phyloP scores from a whole-genome alignment of 2,888 invertebrate genomes.

The Polyommatus icarus region DNA sequence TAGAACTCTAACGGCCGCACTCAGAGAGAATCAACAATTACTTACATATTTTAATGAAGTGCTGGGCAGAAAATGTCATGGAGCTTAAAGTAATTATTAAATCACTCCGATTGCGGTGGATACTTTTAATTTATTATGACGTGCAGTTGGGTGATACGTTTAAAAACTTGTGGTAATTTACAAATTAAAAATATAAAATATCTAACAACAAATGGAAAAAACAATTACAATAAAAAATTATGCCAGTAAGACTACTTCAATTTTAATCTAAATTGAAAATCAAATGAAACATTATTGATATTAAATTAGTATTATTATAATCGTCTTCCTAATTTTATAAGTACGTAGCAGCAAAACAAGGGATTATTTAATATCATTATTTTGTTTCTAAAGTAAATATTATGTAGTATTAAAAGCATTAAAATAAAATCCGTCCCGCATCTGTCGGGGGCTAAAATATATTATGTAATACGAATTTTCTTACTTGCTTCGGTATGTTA shows the following conservation, averaged over 20 bases:
- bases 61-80: neutral
- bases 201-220: neutral
- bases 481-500: neutral
- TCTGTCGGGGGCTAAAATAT: neutral
- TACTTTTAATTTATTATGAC: neutral
- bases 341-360: neutral
- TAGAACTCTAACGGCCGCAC: neutral
- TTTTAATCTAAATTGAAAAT: neutral
- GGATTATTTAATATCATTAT: neutral
- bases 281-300: neutral
- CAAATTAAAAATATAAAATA: conserved; percentile 1
- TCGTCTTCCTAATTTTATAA: neutral
- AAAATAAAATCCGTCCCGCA: neutral
- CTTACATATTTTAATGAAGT: neutral
- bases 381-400: neutral
- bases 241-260: neutral
- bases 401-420: neutral
- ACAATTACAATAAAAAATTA: neutral
- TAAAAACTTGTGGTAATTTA: neutral
- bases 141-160: neutral
- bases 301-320: conserved; percentile 1
- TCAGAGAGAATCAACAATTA: neutral
- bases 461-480: neutral
- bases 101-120: neutral
- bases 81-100: neutral